Conservation (phyloP, 1,140 invertebrate genomes). For the Goniozus legneri region DNA sequence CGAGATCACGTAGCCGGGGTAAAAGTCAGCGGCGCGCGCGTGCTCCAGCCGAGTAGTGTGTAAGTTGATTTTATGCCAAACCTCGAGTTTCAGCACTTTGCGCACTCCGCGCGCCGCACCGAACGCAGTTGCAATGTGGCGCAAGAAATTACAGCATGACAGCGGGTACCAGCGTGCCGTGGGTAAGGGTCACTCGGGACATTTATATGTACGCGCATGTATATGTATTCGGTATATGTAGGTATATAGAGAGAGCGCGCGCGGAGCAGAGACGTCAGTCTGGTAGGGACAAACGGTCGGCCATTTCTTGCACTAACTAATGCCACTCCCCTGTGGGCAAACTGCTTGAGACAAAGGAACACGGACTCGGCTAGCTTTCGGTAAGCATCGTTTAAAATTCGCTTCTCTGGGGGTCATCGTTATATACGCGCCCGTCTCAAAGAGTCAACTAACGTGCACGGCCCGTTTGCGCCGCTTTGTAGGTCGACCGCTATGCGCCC, state of each 20-base stretch:
- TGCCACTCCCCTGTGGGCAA: not conserved
- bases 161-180: not conserved
- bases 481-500: too few species aligned
- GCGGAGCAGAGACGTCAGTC: not conserved
- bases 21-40: too few species aligned
- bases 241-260: not conserved
- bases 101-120: too few species aligned
- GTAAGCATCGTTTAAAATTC: not conserved
- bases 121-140: not conserved
- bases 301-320: slow-evolving; percentile 4
- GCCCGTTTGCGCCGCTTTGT: too few species aligned
- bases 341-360: not conserved
- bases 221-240: not conserved
- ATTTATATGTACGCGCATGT: not conserved
- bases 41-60: too few species aligned
- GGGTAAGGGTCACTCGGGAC: not conserved
- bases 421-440: too few species aligned
- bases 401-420: not conserved
- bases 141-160: not conserved
- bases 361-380: not conserved
- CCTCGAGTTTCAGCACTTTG: not conserved
- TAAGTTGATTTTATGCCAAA: not conserved
- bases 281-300: not conserved
- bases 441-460: too few species aligned
- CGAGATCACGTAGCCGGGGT: too few species aligned